phyloP scores from a whole-genome alignment of 2,113 vertebrate genomes.

The Fulica atra region DNA sequence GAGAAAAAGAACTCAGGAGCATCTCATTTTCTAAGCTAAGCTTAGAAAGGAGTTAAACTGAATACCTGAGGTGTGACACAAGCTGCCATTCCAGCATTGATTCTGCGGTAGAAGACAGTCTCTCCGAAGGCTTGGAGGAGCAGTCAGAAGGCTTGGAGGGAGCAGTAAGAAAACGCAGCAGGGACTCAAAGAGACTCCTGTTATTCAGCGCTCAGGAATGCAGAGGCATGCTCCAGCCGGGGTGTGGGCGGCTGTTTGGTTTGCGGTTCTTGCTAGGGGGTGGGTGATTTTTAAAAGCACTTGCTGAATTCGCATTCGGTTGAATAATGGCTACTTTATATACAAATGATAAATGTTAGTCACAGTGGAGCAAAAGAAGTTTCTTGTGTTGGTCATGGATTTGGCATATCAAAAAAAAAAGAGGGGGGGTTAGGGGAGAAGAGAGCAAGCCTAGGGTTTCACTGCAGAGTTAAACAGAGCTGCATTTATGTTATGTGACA shows the following conservation, averaged over 20 bases:
- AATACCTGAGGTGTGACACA: neutral
- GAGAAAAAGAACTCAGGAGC: neutral
- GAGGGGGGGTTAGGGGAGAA: neutral
- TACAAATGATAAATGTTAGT: slow-evolving; percentile 73
- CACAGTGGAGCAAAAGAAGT: slow-evolving; percentile 31
- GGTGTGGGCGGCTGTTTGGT: slow-evolving; percentile 80
- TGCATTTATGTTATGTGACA: slow-evolving; percentile 44
- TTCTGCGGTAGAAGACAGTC: neutral
- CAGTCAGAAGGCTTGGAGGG: neutral
- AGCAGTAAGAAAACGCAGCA: neutral
- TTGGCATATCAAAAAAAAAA: slow-evolving; percentile 48
- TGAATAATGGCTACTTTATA: slow-evolving; percentile 76
- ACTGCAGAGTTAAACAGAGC: neutral
- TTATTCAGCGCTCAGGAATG: slow-evolving; percentile 81
- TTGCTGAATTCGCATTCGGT: slow-evolving; percentile 77
- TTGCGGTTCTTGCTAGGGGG: slow-evolving; percentile 76
- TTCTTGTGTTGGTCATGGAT: slow-evolving; percentile 47
- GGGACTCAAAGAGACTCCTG: neutral
- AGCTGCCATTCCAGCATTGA: neutral
- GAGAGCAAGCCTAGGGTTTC: neutral
- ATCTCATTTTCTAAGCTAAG: fast-evolving
- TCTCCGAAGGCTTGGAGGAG: neutral
- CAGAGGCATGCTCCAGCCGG: slow-evolving; percentile 62
- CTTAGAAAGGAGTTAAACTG: neutral
- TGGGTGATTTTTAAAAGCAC: slow-evolving; percentile 69